Conservation (phyloP, 2,113 vertebrate genomes). For the Tupaia tana region DNA sequence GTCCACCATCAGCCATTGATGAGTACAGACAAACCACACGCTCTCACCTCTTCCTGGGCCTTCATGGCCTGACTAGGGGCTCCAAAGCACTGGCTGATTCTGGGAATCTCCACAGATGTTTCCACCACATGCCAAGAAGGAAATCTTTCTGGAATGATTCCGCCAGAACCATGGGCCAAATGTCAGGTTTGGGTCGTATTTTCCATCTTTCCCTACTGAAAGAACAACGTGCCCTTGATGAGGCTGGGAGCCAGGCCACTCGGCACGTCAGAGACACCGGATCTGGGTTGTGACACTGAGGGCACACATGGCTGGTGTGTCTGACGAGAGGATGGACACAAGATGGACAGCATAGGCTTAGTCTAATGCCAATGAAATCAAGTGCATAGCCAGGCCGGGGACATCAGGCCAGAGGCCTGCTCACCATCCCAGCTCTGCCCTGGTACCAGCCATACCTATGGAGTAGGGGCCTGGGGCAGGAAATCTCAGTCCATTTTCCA, state of each 20-base stretch:
- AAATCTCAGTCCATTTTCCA: not conserved
- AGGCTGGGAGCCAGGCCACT: not conserved
- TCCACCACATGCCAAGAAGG: not conserved
- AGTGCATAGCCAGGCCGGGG: not conserved
- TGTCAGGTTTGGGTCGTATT: not conserved
- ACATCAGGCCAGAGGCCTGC: not conserved
- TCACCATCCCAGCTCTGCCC: not conserved
- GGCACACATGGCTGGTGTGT: not conserved
- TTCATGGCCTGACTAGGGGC: not conserved
- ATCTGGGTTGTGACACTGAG: not conserved
- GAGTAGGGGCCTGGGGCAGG: not conserved
- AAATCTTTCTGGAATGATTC: conserved; percentile 11
- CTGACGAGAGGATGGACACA: not conserved
- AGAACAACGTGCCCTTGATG: not conserved
- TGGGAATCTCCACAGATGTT: not conserved
- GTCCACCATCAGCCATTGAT: not conserved
- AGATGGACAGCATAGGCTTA: not conserved
- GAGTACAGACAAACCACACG: not conserved
- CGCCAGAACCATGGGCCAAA: not conserved
- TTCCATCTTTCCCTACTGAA: not conserved
- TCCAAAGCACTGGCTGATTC: not conserved
- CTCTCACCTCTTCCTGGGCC: not conserved
- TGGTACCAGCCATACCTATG: not conserved
- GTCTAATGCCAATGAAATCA: not conserved
- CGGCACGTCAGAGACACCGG: not conserved